phyloP scores from a whole-genome alignment of 2,113 vertebrate genomes.

The Ictidomys tridecemlineatus region DNA sequence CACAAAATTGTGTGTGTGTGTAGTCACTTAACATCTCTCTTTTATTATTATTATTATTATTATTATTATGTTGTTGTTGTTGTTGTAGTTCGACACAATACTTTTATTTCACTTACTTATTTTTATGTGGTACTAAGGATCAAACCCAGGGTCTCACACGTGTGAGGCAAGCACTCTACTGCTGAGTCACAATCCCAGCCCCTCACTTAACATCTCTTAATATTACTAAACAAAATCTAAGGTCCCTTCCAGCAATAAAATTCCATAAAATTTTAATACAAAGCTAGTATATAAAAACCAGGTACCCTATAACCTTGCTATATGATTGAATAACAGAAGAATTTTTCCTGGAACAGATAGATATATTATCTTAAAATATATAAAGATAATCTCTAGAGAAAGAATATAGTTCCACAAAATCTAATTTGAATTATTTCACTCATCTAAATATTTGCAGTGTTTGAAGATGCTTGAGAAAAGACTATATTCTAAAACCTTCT shows the following conservation, averaged over 20 bases:
- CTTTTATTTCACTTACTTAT: too few relatives aligned
- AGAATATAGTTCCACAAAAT: neutral
- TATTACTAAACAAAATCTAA: conserved; percentile 3
- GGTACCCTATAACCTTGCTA: neutral
- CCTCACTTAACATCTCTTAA: neutral
- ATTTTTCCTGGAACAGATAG: neutral
- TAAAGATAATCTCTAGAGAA: neutral
- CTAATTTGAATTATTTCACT: neutral
- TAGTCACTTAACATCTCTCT: neutral
- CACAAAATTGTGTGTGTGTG: neutral
- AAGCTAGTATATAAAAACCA: neutral
- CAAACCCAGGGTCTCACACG: too few relatives aligned
- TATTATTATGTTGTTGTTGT: too few relatives aligned
- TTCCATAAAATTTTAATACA: neutral
- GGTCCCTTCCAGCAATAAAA: neutral
- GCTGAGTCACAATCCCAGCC: too few relatives aligned
- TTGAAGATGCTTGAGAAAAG: neutral
- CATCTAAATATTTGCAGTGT: neutral
- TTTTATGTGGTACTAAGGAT: too few relatives aligned
- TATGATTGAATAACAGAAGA: neutral
- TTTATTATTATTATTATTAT: too few relatives aligned
- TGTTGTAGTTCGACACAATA: too few relatives aligned
- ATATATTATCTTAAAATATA: conserved; percentile 19
- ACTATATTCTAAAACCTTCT: neutral
- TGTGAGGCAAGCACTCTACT: too few relatives aligned